Evolutionary conservation across 2,113 vertebrate species (phyloP).

Genomic region (Bothrops jararaca): DNA sequence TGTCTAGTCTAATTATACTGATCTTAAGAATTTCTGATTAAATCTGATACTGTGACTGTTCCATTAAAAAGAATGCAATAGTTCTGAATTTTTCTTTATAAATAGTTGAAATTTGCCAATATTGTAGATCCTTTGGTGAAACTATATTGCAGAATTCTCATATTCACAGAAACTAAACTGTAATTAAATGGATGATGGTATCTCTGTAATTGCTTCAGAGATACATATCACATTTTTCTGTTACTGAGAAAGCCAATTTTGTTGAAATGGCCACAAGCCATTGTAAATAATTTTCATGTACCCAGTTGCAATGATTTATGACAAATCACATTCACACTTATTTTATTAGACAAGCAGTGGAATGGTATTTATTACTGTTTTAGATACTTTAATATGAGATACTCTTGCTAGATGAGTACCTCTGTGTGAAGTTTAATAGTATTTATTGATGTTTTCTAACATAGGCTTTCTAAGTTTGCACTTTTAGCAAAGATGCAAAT

Average conservation of each 20-base stretch:
- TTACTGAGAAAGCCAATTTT: constrained; percentile 25
- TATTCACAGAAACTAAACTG: constrained; percentile 31
- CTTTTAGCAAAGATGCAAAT: not conserved
- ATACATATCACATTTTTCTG: constrained; percentile 31
- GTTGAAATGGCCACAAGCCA: constrained; percentile 18
- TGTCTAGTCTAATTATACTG: constrained; percentile 60
- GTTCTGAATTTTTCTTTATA: constrained; percentile 43
- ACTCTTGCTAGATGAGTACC: not conserved
- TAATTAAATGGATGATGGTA: constrained; percentile 52
- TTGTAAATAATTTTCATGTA: constrained; percentile 18
- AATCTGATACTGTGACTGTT: constrained; percentile 53
- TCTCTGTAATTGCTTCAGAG: constrained; percentile 39
- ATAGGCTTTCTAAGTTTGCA: constrained; percentile 2
- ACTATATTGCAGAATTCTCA: constrained; percentile 17
- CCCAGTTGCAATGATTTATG: constrained; percentile 16
- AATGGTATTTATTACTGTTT: constrained; percentile 10
- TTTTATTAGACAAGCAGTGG: constrained; percentile 21
- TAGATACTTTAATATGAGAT: constrained; percentile 3
- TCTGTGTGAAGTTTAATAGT: constrained; percentile 6
- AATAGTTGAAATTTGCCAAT: constrained; percentile 37
- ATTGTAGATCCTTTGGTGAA: constrained; percentile 27
- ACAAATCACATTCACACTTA: constrained; percentile 35
- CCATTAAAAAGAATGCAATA: constrained; percentile 52
- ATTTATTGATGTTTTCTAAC: constrained; percentile 1
- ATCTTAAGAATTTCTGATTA: constrained; percentile 66